Base-by-base conservation (phyloP, 2,888 invertebrate genomes). In the Idaea aversata region DNA sequence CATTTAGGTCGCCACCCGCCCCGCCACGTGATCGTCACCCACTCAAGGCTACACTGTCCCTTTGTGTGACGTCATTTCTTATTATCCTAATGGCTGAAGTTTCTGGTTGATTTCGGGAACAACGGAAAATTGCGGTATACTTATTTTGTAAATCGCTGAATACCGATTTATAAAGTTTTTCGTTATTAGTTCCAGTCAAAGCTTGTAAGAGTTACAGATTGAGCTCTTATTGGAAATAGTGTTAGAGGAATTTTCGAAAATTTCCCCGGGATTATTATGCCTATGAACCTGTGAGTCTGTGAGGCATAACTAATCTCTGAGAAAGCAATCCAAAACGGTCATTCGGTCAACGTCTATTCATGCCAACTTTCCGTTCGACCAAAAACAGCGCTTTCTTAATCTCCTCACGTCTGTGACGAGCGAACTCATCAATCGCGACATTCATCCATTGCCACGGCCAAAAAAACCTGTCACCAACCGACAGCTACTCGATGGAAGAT, bases 1-100 rank as follows among this genome's bases (percentile, higher is more conserved):
- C 66, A 67, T 69, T 67, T 68, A 67, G 68, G 64, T 67, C 63
- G 63, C 70, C 69, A 64, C 59, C 59, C 59, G 59, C 16, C 25
- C 6, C 36, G 1, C 10, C 47, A 47, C 25, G 64, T 61, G 61
- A 60, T 66, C 67, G 70, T 67, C 70, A 69, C 64, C 66, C 68
- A 72, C 73, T 65, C 68, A 71, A 71, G 67, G 70, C 70, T 69
- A 67, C 61, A 67, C 71, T 71, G 71, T 71, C 73, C 71, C 71
- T 74, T 72, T 69, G 13, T 66, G 68, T 74, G 76, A 73, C 71
- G 74, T 68, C 69, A 71, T 67, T 63, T 65, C 64, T 63, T 25
- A 25, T 59, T 59, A 16, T 59, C 34, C 47, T 47, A 47, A 47
- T 47, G 47, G 47, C 7, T 13, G 47, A 47, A 47, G 47, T 47